Evolutionary conservation across 2,797 vertebrate genomes (phyloP).

Genomic region (Bradypus variegatus): DNA sequence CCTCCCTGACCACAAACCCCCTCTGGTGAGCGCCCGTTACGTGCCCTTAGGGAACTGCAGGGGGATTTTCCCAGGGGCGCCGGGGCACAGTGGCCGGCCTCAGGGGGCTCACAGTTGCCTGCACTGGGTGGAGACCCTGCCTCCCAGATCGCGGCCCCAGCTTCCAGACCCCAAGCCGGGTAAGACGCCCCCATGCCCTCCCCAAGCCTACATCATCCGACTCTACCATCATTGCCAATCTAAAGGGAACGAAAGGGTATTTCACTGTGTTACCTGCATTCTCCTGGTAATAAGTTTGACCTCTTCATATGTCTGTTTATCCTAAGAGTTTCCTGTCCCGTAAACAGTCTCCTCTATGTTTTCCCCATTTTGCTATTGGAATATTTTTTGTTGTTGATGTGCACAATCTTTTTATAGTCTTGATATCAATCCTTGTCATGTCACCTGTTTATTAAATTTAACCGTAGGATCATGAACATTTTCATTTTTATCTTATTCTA

Average conservation of each 20-base stretch:
- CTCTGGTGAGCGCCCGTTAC: background rate
- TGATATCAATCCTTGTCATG: background rate
- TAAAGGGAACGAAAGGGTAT: background rate
- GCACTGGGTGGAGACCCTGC: background rate
- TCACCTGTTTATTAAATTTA: background rate
- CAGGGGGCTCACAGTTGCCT: rapidly evolving
- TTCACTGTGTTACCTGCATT: background rate
- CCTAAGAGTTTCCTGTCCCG: background rate
- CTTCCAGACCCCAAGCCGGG: background rate
- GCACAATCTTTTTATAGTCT: background rate
- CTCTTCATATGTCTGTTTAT: background rate
- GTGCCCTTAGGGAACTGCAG: background rate
- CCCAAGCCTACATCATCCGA: background rate
- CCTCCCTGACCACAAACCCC: background rate
- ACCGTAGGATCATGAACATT: background rate
- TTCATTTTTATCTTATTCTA: background rate
- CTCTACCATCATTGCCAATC: background rate
- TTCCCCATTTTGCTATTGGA: background rate
- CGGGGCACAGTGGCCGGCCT: background rate
- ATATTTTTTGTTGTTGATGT: background rate
- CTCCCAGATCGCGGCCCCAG: too few species aligned
- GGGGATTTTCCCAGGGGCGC: background rate
- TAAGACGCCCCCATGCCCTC: background rate
- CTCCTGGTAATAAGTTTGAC: background rate
- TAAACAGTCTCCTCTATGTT: background rate